Conservation (phyloP, 2,797 vertebrate genomes). For the Diplodus puntazzo region DNA sequence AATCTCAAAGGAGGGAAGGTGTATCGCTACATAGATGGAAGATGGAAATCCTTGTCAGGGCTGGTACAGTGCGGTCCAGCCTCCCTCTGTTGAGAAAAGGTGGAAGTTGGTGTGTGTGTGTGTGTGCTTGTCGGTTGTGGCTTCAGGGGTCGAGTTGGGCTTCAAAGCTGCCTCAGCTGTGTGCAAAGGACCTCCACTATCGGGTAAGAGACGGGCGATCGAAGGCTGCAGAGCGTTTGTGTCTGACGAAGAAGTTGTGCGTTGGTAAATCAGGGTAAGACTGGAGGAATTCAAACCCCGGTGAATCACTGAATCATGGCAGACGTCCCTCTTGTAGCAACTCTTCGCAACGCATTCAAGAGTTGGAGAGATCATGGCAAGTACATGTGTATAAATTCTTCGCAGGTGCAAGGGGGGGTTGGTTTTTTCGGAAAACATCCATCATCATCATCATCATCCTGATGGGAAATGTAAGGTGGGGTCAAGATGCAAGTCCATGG, state of each 20-base stretch:
- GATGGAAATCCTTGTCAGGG: slow-evolving; percentile 74
- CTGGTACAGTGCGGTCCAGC: slow-evolving; percentile 26
- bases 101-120: slow-evolving; percentile 58
- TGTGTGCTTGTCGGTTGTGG: slow-evolving; percentile 81
- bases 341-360: slow-evolving; percentile 52
- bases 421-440: slow-evolving; percentile 35
- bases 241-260: slow-evolving; percentile 84
- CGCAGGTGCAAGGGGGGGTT: slow-evolving; percentile 50
- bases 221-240: slow-evolving; percentile 72
- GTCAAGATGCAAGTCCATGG: slow-evolving; percentile 74
- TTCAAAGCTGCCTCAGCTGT: slow-evolving; percentile 91
- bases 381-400: slow-evolving; percentile 47
- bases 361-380: slow-evolving; percentile 40
- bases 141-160: slow-evolving; percentile 81
- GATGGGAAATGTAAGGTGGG: slow-evolving; percentile 56
- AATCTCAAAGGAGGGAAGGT: slow-evolving; percentile 47
- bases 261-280: slow-evolving; percentile 38
- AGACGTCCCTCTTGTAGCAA: slow-evolving; percentile 44
- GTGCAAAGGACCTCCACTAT: slow-evolving; percentile 90
- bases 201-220: slow-evolving; percentile 34
- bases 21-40: slow-evolving; percentile 56
- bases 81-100: slow-evolving; percentile 45
- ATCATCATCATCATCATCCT: slow-evolving; percentile 42
- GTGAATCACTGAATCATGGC: slow-evolving; percentile 27
- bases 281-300: slow-evolving; percentile 60